phyloP scores from a whole-genome alignment of 2,113 vertebrate species.

The Anguilla japonica region DNA sequence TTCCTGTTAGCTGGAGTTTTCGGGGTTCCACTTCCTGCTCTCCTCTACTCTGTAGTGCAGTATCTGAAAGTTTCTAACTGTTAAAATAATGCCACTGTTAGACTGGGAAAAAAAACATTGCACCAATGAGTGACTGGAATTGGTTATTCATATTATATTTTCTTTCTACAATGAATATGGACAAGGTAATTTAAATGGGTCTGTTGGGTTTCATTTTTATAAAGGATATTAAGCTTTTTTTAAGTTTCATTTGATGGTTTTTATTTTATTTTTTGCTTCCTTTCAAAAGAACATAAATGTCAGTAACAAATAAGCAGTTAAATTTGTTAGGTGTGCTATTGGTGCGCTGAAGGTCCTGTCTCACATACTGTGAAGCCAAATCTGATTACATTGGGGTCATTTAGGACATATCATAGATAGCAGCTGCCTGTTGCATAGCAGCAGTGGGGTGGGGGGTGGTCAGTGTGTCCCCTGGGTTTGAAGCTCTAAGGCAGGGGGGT shows the following conservation, averaged over 20 bases:
- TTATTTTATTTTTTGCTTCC: neutral
- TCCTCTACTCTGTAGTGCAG: neutral
- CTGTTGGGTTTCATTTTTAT: neutral
- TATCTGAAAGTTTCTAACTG: neutral
- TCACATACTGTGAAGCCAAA: neutral
- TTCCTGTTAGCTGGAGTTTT: neutral
- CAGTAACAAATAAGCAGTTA: neutral
- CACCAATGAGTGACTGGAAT: neutral
- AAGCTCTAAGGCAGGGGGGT: neutral
- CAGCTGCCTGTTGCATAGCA: neutral
- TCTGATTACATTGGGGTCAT: neutral
- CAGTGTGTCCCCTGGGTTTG: neutral
- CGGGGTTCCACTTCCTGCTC: neutral
- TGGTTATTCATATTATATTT: neutral
- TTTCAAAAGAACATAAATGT: neutral
- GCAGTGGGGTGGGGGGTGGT: neutral
- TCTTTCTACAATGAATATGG: conserved; percentile 3
- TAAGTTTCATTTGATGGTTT: conserved; percentile 6
- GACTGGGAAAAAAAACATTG: neutral
- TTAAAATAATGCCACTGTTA: conserved; percentile 1
- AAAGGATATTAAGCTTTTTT: neutral
- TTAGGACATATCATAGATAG: neutral
- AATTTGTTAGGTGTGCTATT: neutral
- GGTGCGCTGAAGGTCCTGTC: neutral
- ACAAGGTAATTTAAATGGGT: neutral